Conservation (phyloP, 2,113 vertebrate species). For the Onychostoma macrolepis region DNA sequence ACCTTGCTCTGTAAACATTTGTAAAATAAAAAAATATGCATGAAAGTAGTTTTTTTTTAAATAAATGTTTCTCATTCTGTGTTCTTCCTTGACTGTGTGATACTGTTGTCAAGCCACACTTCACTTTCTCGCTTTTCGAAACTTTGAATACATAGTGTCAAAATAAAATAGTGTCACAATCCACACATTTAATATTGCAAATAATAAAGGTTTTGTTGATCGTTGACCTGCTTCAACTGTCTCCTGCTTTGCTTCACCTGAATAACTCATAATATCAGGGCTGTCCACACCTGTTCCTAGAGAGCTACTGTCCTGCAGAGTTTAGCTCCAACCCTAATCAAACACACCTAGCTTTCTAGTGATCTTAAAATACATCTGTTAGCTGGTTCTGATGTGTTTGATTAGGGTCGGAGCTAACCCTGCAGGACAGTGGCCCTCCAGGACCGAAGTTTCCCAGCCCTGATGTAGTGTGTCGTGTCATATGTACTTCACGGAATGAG, state of each 20-base stretch:
- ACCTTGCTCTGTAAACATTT: constrained; percentile 5
- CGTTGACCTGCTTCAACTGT: background rate
- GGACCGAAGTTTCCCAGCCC: too few relatives aligned
- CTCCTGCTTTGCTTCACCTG: background rate
- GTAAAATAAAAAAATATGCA: constrained; percentile 2
- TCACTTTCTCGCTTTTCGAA: background rate
- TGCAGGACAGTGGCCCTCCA: too few relatives aligned
- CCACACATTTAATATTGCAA: background rate
- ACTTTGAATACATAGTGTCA: background rate
- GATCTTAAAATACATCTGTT: too few relatives aligned
- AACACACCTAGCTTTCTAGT: too few relatives aligned
- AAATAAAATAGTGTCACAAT: background rate
- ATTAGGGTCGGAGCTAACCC: too few relatives aligned
- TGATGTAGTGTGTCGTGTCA: too few relatives aligned
- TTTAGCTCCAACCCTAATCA: too few relatives aligned
- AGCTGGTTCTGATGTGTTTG: too few relatives aligned
- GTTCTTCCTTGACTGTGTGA: background rate
- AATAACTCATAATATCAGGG: too few relatives aligned
- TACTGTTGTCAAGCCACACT: background rate
- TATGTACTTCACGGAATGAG: too few relatives aligned
- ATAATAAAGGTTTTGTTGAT: background rate
- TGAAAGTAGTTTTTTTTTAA: constrained; percentile 19
- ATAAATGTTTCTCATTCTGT: background rate
- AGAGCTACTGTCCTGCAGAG: too few relatives aligned
- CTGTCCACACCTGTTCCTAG: too few relatives aligned